Evolutionary conservation across 1,140 invertebrate species (phyloP).

Genomic region (Aradophagus sp.): DNA sequence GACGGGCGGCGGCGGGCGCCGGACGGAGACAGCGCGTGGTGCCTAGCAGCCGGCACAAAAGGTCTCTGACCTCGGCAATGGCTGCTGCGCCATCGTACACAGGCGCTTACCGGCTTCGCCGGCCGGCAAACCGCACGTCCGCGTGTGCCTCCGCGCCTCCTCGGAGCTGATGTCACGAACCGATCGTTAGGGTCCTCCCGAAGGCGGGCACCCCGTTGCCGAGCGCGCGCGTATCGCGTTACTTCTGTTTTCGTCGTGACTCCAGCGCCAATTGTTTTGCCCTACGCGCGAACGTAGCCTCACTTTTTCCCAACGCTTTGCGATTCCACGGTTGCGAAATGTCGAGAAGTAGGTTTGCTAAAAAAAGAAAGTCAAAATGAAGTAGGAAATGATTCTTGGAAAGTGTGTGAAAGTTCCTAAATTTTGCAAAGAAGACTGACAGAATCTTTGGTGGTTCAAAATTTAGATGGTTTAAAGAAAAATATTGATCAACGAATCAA

Average conservation of each 20-base stretch:
- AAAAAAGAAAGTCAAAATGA: no score
- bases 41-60: constrained; percentile 69
- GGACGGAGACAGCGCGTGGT: constrained; percentile 49
- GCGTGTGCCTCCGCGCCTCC: constrained; percentile 57
- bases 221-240: constrained; percentile 45
- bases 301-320: no score
- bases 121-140: constrained; percentile 40
- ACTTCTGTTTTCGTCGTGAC: constrained; percentile 52
- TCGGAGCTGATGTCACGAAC: constrained; percentile 65
- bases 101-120: constrained; percentile 46
- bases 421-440: no score
- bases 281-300: constrained; percentile 28
- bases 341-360: no score
- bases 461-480: no score
- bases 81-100: constrained; percentile 59
- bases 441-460: no score
- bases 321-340: no score
- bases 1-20: not conserved
- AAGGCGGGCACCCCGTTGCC: constrained; percentile 51
- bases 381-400: no score
- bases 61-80: constrained; percentile 73
- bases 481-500: no score
- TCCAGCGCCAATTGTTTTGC: constrained; percentile 42
- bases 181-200: constrained; percentile 59
- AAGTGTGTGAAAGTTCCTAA: no score